Evolutionary conservation across 2,113 vertebrate species (phyloP), one percentile per base, ranked within the genome.

Genomic region (Cervus canadensis): DNA sequence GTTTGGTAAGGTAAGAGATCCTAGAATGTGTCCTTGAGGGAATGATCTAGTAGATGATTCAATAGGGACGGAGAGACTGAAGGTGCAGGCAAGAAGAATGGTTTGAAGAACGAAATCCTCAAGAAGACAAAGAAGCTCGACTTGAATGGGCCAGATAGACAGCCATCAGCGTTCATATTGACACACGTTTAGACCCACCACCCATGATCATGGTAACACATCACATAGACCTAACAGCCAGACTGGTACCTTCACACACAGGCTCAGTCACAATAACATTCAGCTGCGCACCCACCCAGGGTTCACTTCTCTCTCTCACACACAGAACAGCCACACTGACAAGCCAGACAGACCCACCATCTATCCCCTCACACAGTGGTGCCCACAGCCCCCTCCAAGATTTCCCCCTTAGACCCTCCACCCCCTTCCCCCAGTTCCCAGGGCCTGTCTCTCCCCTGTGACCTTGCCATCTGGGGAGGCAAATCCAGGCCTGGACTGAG

Each of bases 401-500:
- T 76, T 40, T 87, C 30, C 21, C 45, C 36, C 25, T 60, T 64
- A 87, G 21, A 86, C 16, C 54, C 9, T 30, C 10, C 16, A 56
- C 7, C 21, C 33, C 2, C 14, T 9, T 28, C n/a, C 33, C 85
- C 36, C 30, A n/a, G n/a, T 56, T 81, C 25, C 36, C 16, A 62
- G 52, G 67, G 17, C 6, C 21, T 40, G 11, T 67, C 40, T 57
- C 40, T 67, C 9, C 76, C 56, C 19, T 19, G 30, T 84, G 67
- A 74, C 36, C 45, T 43, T 91, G 60, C 28, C 56, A 7, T 62
- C 40, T 57, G 85, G 33, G 67, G 54, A 87, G 52, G 36, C n/a
- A 74, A 83, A 92, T 87, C 84, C 50, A 94, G 67, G 59, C 45
- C 92, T 59, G 67, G 84, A 40, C 88, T 92, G 48, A 94, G 92